Evolutionary conservation across 2,113 vertebrate species (phyloP).

Genomic region (Acrocephalus arundinaceus): DNA sequence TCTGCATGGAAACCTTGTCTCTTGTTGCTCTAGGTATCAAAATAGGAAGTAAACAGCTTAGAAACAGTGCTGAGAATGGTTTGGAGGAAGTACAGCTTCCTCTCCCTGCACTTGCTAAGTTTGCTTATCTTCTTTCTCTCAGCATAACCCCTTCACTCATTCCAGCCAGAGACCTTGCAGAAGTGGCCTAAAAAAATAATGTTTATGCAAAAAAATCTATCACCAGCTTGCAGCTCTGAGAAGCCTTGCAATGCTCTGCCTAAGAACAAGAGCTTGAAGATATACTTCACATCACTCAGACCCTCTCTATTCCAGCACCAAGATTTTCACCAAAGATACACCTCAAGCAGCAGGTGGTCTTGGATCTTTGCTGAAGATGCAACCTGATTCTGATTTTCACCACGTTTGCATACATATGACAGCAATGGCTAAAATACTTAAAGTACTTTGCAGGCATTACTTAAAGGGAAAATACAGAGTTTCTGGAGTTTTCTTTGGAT

Average conservation of each 20-base stretch:
- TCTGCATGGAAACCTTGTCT: conserved; percentile 63
- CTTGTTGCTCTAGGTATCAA: conserved; percentile 78
- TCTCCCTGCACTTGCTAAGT: conserved; percentile 62
- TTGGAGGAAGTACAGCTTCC: conserved; percentile 76
- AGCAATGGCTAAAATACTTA: not conserved
- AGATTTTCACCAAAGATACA: not conserved
- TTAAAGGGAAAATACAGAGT: not conserved
- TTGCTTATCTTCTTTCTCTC: conserved; percentile 66
- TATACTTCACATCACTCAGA: not conserved
- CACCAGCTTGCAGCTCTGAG: not conserved
- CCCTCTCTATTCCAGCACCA: not conserved
- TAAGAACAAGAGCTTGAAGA: not conserved
- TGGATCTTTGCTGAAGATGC: not conserved
- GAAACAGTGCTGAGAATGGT: conserved; percentile 80
- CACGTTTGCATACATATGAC: rapidly evolving
- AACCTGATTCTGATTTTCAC: not conserved
- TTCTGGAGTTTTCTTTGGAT: not conserved
- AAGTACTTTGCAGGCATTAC: not conserved
- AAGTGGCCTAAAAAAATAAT: not conserved
- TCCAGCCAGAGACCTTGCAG: not conserved
- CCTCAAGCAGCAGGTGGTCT: not conserved
- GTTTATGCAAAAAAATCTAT: not conserved
- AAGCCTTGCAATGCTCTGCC: not conserved
- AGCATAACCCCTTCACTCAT: conserved; percentile 11
- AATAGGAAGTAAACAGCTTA: conserved; percentile 82